Evolutionary conservation across 2,888 invertebrate genomes (phyloP).

Genomic region (Drosophila differens): DNA sequence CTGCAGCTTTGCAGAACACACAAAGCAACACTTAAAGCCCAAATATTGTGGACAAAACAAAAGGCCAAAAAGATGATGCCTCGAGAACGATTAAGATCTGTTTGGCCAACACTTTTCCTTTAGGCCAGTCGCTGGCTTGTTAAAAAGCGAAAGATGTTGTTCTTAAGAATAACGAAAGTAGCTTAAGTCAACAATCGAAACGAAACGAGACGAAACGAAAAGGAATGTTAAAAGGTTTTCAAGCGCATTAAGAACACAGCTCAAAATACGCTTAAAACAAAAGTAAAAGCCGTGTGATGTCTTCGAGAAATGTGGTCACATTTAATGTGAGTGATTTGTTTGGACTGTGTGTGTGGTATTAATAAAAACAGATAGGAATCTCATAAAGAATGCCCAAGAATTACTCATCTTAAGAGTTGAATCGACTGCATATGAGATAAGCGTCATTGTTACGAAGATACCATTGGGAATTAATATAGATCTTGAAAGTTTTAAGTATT

Average conservation of each 20-base stretch:
- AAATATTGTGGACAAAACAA: constrained; percentile 52
- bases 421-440: not conserved
- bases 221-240: constrained; percentile 77
- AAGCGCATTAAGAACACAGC: constrained; percentile 38
- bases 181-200: constrained; percentile 68
- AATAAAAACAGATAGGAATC: constrained; percentile 3
- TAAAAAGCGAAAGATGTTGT: constrained; percentile 72
- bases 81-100: constrained; percentile 54
- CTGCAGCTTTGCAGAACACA: constrained; percentile 30
- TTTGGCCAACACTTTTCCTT: constrained; percentile 64
- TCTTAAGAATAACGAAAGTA: constrained; percentile 68
- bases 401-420: not conserved
- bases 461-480: not conserved
- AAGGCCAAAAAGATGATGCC: constrained; percentile 10
- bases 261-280: constrained; percentile 53
- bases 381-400: not conserved
- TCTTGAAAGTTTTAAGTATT: not conserved
- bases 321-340: constrained; percentile 1
- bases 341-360: constrained; percentile 12
- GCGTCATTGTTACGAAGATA: not conserved
- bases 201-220: constrained; percentile 54
- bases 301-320: constrained; percentile 10
- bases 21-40: constrained; percentile 46
- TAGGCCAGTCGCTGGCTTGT: constrained; percentile 12
- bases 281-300: constrained; percentile 69